Conservation (phyloP, 2,113 vertebrate species). For the Ellobius talpinus region DNA sequence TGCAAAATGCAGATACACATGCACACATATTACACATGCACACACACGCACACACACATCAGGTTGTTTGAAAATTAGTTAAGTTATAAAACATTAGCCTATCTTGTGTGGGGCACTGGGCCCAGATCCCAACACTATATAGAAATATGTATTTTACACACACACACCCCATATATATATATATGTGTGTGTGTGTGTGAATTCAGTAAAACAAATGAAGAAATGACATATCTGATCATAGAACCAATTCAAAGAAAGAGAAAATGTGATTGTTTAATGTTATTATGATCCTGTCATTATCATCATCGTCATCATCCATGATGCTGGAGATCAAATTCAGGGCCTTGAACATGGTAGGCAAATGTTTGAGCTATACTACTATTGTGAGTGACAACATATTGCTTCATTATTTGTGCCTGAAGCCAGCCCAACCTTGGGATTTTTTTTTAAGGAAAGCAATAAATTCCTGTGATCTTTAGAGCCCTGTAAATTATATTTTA, state of each 20-base stretch:
- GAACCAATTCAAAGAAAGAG: not conserved
- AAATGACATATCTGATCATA: not conserved
- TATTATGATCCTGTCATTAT: not conserved
- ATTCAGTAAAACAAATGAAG: not conserved
- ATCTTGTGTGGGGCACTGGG: not conserved
- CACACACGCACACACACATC: not conserved
- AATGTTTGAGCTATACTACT: not conserved
- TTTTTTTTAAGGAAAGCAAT: not conserved
- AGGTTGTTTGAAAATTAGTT: not conserved
- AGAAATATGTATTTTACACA: not conserved
- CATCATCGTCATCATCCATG: not conserved
- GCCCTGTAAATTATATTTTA: not conserved
- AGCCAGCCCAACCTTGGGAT: not conserved
- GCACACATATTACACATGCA: not conserved
- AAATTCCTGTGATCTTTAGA: not conserved
- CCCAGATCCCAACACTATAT: not conserved
- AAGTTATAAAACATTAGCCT: not conserved
- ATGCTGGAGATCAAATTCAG: not conserved
- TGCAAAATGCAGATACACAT: not conserved
- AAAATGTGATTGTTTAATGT: not conserved
- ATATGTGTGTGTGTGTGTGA: too few species aligned
- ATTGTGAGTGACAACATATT: not conserved
- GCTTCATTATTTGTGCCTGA: not conserved
- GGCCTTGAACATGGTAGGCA: not conserved
- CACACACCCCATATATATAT: too few species aligned